Percentiles rank a stretch among this genome's conserved stretches.
These are phyloP conservation scores for Aricia agestis DNA, from an alignment of 1,140 invertebrate genomes.

Conservation along the genomic window DNA sequence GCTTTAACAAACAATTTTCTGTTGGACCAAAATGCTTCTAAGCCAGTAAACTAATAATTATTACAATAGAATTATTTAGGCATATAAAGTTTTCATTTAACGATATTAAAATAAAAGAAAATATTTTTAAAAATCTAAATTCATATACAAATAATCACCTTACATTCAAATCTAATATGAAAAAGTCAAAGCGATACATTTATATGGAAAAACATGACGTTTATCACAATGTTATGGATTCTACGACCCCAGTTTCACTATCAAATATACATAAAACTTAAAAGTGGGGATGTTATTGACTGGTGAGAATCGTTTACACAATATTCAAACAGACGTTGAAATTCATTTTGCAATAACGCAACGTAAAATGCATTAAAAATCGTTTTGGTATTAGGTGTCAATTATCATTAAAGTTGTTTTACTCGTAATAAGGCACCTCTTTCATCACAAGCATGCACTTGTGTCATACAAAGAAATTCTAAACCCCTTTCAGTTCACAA, in stretches of 20 bases:
- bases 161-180: conserved; percentile 54
- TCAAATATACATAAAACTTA: conserved; percentile 72
- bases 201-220: conserved; percentile 67
- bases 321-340: not conserved
- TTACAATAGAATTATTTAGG: conserved; percentile 51
- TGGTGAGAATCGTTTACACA: not conserved
- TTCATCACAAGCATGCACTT: too few relatives aligned
- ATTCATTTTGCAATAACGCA: not conserved
- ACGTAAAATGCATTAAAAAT: not conserved
- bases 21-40: conserved; percentile 66
- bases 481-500: too few relatives aligned
- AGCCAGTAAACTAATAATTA: conserved; percentile 52
- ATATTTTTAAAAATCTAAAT: conserved; percentile 65
- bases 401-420: too few relatives aligned
- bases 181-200: conserved; percentile 60
- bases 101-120: conserved; percentile 57
- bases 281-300: conserved; percentile 26
- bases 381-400: not conserved
- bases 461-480: too few relatives aligned
- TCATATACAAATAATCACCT: conserved; percentile 71
- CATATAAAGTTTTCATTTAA: conserved; percentile 53
- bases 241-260: conserved; percentile 57
- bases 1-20: conserved; percentile 61
- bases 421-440: too few relatives aligned
- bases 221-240: conserved; percentile 74